phyloP scores from a whole-genome alignment of 2,888 invertebrate genomes.

The Gymnoscelis rufifasciata region DNA sequence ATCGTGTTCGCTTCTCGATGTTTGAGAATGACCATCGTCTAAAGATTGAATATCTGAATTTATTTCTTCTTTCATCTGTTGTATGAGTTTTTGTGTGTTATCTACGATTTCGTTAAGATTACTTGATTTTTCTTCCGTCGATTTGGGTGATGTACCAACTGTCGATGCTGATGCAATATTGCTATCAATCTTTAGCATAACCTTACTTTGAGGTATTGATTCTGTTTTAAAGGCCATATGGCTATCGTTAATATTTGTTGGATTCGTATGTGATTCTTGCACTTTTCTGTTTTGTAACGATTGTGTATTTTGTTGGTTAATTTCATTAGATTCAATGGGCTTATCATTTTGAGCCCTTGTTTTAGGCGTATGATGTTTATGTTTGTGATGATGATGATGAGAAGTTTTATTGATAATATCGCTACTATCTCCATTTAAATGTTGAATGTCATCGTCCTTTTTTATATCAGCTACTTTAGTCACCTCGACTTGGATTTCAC shows the following conservation, averaged over 20 bases:
- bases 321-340: conserved; percentile 1
- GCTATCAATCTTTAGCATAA: not conserved
- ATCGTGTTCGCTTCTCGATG: conserved; percentile 69
- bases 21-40: conserved; percentile 52
- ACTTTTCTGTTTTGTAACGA: not conserved
- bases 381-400: conserved; percentile 14
- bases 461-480: conserved; percentile 4
- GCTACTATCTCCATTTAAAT: conserved; percentile 1
- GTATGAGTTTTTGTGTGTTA: conserved; percentile 80
- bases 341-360: not conserved
- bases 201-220: not conserved
- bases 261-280: conserved; percentile 3
- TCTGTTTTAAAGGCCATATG: not conserved
- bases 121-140: conserved; percentile 48
- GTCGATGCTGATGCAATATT: not conserved
- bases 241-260: conserved; percentile 2
- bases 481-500: conserved; percentile 6
- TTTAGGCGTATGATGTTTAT: conserved; percentile 9
- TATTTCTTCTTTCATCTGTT: conserved; percentile 83
- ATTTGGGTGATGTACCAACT: conserved; percentile 5
- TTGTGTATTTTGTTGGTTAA: not conserved
- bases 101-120: conserved; percentile 77
- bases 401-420: conserved; percentile 8
- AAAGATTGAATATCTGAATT: conserved; percentile 79
- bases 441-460: conserved; percentile 16